Base-by-base conservation (phyloP, 2,113 vertebrate species). In the Danio rerio region DNA sequence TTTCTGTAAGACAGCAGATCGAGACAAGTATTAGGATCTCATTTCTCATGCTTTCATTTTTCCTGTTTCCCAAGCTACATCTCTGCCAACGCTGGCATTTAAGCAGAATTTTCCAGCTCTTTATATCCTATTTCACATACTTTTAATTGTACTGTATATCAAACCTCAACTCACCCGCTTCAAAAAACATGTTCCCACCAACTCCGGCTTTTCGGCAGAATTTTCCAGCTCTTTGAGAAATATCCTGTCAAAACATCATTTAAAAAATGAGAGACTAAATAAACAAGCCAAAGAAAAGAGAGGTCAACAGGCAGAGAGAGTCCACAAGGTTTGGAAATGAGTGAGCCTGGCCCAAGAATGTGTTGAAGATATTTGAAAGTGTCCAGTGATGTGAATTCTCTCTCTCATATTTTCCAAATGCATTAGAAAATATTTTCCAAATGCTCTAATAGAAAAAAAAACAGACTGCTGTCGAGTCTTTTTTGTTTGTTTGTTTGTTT, bases 211-310 rank as follows among this genome's bases (percentile, higher is more conserved):
- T 90, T 97, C 95, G 6, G 89, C 91, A 62, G 96, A 96, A 81
- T 96, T 95, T 92, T 96, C 96, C 89, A 98, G 88, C 85, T 98
- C 97, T 91, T 95, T 95, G 15, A 96, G 94, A 92, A 99, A 71
- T 0, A 47, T 71, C 20, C 69, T 69, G 66, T 69, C n/a, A 47
- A 69, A 49, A 49, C 0, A 69, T 3, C 6, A 69, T 4, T 10
- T 7, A 55, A 12, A 65, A 52, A 71, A 52, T 66, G 5, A 56
- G 11, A 20, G 6, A 49, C 6, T 52, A 68, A 21, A 49, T 3
- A 20, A 11, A 65, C 2, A 4, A 53, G 6, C n/a, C 47, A 42
- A 66, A 73, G 16, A 0, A n/a, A 58, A 31, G 10, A 7, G 0
- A 72, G 12, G 58, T 16, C 10, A 75, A 61, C 9, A 1, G 42